Conservation (phyloP, 2,888 invertebrate genomes). For the Rhyacophila evoluta region DNA sequence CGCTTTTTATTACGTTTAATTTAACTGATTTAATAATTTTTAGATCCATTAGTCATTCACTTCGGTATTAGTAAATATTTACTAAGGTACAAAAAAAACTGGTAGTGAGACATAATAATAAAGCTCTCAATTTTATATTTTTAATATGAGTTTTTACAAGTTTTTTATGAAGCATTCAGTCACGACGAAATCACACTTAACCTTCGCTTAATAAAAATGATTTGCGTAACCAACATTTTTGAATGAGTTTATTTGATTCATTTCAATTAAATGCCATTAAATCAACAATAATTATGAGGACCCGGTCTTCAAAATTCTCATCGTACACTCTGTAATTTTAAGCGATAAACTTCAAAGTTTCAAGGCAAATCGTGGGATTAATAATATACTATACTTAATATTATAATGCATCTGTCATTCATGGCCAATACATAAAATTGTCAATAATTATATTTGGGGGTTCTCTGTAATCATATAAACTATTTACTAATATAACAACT, state of each 20-base stretch:
- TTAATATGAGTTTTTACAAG: neutral
- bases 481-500: neutral
- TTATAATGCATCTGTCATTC: constrained; percentile 13
- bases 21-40: no score
- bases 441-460: neutral
- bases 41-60: no score
- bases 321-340: constrained; percentile 5
- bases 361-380: neutral
- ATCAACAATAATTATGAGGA: constrained; percentile 24
- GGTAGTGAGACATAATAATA: no score
- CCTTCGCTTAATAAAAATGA: neutral
- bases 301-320: neutral
- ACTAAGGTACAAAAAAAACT: no score
- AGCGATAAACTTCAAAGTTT: neutral
- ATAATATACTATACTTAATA: neutral
- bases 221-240: neutral
- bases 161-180: neutral
- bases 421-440: constrained; percentile 1
- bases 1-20: no score
- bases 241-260: neutral
- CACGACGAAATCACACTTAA: neutral
- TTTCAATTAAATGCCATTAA: constrained; percentile 2
- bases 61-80: no score
- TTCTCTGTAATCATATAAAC: neutral
- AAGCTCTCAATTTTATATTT: no score